A percentile compares a stretch with the other conserved stretches of the same genome.
Conservation (phyloP, 2,888 invertebrate genomes). For the Limnephilus marmoratus region DNA sequence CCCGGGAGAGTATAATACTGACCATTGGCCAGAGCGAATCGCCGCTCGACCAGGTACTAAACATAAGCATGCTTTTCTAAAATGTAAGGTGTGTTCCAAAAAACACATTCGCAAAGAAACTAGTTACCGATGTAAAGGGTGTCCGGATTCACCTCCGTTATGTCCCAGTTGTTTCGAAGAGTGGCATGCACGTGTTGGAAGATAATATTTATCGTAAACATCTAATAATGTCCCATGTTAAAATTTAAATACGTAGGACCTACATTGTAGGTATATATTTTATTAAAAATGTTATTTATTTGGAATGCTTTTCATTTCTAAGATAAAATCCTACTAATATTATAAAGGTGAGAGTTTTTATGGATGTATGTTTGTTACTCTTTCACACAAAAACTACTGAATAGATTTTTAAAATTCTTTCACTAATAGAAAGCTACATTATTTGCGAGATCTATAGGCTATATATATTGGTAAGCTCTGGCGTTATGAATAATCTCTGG, state of each 20-base stretch:
- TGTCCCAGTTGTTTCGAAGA: not conserved
- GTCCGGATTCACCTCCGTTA: not conserved
- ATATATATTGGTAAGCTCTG: too few relatives aligned
- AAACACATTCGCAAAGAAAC: not conserved
- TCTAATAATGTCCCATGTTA: too few relatives aligned
- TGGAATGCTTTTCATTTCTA: not conserved
- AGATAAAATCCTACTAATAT: too few relatives aligned
- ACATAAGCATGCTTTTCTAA: not conserved
- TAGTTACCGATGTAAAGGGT: not conserved
- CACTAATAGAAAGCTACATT: too few relatives aligned
- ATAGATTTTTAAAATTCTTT: too few relatives aligned
- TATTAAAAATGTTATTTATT: not conserved
- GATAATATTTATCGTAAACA: not conserved
- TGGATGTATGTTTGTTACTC: too few relatives aligned
- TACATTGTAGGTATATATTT: too few relatives aligned
- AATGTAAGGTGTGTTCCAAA: not conserved
- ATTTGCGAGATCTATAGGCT: too few relatives aligned
- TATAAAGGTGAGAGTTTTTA: too few relatives aligned
- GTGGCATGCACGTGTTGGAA: not conserved
- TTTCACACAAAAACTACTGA: too few relatives aligned
- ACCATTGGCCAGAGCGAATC: not conserved
- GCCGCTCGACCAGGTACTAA: not conserved
- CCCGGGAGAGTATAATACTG: not conserved
- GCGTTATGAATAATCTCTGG: too few relatives aligned
- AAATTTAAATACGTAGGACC: too few relatives aligned